Percentiles rank a stretch among this genome's conserved stretches.
These are phyloP conservation scores for Anthoptus insignis DNA, from an alignment of 2,888 invertebrate genomes.

Conservation along the genomic window DNA sequence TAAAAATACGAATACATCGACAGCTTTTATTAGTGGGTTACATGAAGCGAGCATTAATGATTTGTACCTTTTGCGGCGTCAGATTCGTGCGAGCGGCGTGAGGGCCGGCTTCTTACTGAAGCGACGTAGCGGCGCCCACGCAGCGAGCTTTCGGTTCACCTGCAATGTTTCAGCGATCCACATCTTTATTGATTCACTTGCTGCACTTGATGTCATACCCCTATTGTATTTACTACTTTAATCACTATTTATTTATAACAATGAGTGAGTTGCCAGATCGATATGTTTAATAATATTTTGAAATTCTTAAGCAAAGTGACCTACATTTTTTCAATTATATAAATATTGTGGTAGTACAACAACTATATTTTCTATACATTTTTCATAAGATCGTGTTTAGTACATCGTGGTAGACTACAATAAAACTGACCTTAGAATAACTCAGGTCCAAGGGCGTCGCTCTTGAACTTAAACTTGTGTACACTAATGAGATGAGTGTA, in stretches of 20 bases:
- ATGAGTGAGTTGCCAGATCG: not conserved
- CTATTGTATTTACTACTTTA: no score
- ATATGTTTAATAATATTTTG: not conserved
- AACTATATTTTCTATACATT: no score
- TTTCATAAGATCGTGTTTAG: no score
- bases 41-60: conserved; percentile 68
- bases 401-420: not conserved
- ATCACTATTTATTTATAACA: not conserved
- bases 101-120: conserved; percentile 82
- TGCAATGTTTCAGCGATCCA: conserved; percentile 71
- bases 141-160: conserved; percentile 67
- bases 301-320: no score
- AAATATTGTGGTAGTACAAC: no score
- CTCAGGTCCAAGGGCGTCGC: conserved; percentile 55
- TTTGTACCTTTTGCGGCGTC: conserved; percentile 83
- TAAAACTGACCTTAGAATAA: conserved; percentile 62
- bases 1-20: conserved; percentile 60
- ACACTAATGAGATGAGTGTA: conserved; percentile 54
- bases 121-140: conserved; percentile 67
- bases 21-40: conserved; percentile 83
- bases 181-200: conserved; percentile 41
- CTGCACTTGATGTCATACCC: conserved; percentile 37
- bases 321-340: no score
- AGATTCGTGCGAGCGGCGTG: conserved; percentile 84
- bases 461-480: conserved; percentile 76